A percentile compares a stretch with the other conserved stretches of the same genome.
Conservation (phyloP, 2,888 invertebrate genomes). For the Venusia cambrica region DNA sequence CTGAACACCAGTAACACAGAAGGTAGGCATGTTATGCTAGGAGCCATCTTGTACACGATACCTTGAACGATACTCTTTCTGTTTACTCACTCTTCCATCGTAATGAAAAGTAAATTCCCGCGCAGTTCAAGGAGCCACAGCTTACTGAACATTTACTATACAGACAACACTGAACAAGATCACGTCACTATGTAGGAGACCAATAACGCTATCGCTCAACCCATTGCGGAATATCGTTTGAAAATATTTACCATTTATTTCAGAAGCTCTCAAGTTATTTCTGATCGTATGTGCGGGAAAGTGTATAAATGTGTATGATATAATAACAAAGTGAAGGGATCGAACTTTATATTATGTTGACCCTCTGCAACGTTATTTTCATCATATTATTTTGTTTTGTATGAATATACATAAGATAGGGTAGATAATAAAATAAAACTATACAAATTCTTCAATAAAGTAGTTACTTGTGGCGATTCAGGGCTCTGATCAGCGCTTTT, state of each 20-base stretch:
- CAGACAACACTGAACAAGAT: conserved; percentile 3
- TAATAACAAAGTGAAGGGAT: conserved; percentile 10
- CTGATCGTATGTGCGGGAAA: conserved; percentile 17
- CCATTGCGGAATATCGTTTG: conserved; percentile 42
- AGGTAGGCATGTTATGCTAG: neutral
- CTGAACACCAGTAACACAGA: too few relatives aligned
- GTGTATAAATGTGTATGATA: conserved; percentile 10
- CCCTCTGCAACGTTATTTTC: too few relatives aligned
- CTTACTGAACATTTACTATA: conserved; percentile 1
- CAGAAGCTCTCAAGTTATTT: conserved; percentile 17
- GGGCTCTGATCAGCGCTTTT: too few relatives aligned
- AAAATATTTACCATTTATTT: conserved; percentile 61
- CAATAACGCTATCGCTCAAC: conserved; percentile 66
- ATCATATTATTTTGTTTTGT: too few relatives aligned
- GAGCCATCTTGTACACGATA: neutral
- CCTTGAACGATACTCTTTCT: conserved; percentile 6
- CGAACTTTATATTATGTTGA: too few relatives aligned
- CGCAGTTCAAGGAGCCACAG: conserved; percentile 2
- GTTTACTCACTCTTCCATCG: conserved; percentile 5
- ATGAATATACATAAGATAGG: too few relatives aligned
- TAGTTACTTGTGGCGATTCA: too few relatives aligned
- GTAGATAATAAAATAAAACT: too few relatives aligned
- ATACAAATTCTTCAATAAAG: too few relatives aligned
- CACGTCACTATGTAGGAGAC: conserved; percentile 40
- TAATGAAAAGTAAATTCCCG: conserved; percentile 19